These are phyloP conservation scores for Orchesellides sinensis DNA, from an alignment of 2,888 invertebrate genomes.

Conservation along the genomic window DNA sequence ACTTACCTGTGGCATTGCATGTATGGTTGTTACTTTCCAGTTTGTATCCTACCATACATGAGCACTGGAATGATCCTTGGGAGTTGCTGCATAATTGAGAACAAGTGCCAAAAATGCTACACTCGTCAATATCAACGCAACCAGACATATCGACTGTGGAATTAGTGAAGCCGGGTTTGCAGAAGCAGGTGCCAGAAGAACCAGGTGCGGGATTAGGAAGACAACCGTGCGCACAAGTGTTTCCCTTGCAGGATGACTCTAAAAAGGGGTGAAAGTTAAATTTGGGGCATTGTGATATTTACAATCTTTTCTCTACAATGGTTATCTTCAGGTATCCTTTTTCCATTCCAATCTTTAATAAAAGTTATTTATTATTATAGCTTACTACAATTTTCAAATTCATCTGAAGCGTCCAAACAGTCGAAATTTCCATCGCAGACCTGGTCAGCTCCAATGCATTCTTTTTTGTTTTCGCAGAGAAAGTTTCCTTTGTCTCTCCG, in stretches of 20 bases:
- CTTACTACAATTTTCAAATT: constrained; percentile 77
- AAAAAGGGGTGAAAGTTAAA: too few species aligned
- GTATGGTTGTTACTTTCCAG: constrained; percentile 35
- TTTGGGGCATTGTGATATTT: constrained; percentile 31
- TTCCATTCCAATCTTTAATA: too few species aligned
- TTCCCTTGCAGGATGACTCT: constrained; percentile 63
- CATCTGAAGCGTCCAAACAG: constrained; percentile 83
- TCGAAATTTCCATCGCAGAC: constrained; percentile 80
- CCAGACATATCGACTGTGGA: constrained; percentile 87
- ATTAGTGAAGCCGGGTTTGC: constrained; percentile 91
- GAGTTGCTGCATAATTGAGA: constrained; percentile 70
- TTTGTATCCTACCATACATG: constrained; percentile 63
- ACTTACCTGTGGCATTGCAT: constrained; percentile 58
- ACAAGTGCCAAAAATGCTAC: constrained; percentile 68
- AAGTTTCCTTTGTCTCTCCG: constrained; percentile 63
- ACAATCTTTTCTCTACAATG: too few species aligned
- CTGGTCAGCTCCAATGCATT: constrained; percentile 79
- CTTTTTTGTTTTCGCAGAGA: constrained; percentile 63
- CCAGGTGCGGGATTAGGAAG: constrained; percentile 50
- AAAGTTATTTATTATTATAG: background rate
- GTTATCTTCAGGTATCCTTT: too few species aligned
- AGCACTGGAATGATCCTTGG: constrained; percentile 62
- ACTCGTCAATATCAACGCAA: constrained; percentile 79
- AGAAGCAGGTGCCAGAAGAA: constrained; percentile 84
- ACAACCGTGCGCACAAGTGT: constrained; percentile 67